A percentile compares a stretch with the other conserved stretches of the same genome.
Evolutionary conservation across 1,140 invertebrate genomes (phyloP).

Genomic region (Sitobion miscanthi): DNA sequence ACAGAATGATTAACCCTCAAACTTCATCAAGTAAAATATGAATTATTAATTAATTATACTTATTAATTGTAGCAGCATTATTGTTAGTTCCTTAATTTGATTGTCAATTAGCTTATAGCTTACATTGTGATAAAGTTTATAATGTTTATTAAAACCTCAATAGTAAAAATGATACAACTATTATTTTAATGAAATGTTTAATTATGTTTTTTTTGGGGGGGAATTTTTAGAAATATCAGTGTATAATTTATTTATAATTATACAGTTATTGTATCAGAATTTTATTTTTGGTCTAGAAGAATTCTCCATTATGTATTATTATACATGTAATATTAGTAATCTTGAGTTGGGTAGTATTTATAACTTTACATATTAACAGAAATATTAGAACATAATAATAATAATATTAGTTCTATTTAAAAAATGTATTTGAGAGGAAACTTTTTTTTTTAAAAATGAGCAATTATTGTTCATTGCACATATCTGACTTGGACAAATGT

Average conservation of each 20-base stretch:
- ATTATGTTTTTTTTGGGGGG: background rate
- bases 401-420: too few relatives aligned
- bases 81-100: background rate
- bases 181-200: background rate
- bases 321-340: background rate
- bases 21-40: constrained; percentile 25
- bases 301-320: background rate
- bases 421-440: too few relatives aligned
- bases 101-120: background rate
- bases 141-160: background rate
- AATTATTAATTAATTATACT: background rate
- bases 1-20: constrained; percentile 46
- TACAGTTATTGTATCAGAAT: background rate
- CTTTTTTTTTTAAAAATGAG: too few relatives aligned
- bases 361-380: background rate
- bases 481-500: background rate
- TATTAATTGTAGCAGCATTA: background rate
- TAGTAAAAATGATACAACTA: background rate
- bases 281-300: too few relatives aligned
- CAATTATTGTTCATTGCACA: too few relatives aligned
- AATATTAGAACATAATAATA: too few relatives aligned
- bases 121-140: background rate
- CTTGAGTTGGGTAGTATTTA: background rate
- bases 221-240: background rate
- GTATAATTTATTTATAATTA: background rate